phyloP scores from a whole-genome alignment of 1,140 invertebrate species.

The Platyscapa corneri region DNA sequence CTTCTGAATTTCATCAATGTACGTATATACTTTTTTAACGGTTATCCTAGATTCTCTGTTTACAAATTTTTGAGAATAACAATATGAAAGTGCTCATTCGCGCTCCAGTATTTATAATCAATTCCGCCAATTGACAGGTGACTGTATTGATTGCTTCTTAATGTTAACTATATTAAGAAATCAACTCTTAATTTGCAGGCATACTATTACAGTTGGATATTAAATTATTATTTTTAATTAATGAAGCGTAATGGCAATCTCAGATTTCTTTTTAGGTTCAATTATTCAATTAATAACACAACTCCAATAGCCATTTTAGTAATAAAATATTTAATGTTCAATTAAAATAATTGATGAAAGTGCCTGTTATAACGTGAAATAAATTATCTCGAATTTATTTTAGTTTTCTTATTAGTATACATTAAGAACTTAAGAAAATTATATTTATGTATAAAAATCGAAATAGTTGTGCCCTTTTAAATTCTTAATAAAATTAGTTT shows the following conservation, averaged over 20 bases:
- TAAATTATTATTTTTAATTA: not conserved
- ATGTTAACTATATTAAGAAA: constrained; percentile 15
- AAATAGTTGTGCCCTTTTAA: not conserved
- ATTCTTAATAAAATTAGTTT: not conserved
- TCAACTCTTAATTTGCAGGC: constrained; percentile 2
- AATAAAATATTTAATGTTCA: constrained; percentile 1
- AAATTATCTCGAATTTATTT: not conserved
- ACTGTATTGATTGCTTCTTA: not conserved
- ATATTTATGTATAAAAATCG: not conserved
- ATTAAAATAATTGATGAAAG: constrained; percentile 13
- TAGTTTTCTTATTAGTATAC: not conserved
- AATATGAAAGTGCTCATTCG: not conserved
- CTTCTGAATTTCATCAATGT: not conserved
- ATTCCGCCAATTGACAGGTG: not conserved
- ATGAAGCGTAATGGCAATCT: constrained; percentile 20
- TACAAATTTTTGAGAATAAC: not conserved
- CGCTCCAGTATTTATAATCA: not conserved
- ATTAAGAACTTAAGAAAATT: too few species aligned
- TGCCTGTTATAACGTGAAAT: constrained; percentile 11
- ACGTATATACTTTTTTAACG: not conserved
- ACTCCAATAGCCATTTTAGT: not conserved
- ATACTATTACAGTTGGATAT: not conserved
- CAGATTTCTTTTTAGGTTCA: not conserved
- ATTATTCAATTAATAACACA: not conserved
- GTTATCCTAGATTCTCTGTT: not conserved